A percentile compares a stretch with the other conserved stretches of the same genome.
Evolutionary conservation across 1,140 invertebrate genomes (phyloP).

Genomic region (Caerostris darwini): DNA sequence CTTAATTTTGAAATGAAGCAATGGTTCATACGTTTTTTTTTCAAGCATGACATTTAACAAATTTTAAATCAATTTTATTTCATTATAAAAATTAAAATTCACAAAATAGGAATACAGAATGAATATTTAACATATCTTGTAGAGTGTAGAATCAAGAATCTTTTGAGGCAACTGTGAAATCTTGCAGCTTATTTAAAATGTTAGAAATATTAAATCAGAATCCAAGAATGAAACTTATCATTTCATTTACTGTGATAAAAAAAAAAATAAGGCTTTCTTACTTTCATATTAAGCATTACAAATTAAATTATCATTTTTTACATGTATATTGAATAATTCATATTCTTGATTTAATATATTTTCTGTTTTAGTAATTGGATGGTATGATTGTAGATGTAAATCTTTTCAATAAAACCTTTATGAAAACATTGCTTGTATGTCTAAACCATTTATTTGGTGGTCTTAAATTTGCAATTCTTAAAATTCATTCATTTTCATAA

Average conservation of each 20-base stretch:
- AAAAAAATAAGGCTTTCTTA: not conserved
- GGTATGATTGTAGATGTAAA: slow-evolving; percentile 16
- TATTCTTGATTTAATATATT: not conserved
- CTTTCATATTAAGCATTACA: not conserved
- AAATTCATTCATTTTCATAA: no score
- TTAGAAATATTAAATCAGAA: not conserved
- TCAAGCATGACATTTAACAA: not conserved
- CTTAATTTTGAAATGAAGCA: slow-evolving; percentile 1
- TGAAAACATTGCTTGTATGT: no score
- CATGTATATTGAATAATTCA: not conserved
- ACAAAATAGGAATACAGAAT: not conserved
- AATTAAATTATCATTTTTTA: slow-evolving; percentile 11
- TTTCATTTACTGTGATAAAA: slow-evolving; percentile 33
- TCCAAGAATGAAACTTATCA: not conserved
- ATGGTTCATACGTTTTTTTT: not conserved
- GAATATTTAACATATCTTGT: slow-evolving; percentile 1
- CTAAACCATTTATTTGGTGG: no score
- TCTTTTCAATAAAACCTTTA: slow-evolving; percentile 21
- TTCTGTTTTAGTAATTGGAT: not conserved
- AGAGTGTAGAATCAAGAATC: not conserved
- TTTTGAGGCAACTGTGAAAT: not conserved
- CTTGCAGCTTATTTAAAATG: not conserved
- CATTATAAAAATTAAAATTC: not conserved
- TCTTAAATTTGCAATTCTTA: no score
- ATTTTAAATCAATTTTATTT: not conserved